Base-by-base conservation (phyloP, 1,140 invertebrate species). In the Thereuonema tuberculata region DNA sequence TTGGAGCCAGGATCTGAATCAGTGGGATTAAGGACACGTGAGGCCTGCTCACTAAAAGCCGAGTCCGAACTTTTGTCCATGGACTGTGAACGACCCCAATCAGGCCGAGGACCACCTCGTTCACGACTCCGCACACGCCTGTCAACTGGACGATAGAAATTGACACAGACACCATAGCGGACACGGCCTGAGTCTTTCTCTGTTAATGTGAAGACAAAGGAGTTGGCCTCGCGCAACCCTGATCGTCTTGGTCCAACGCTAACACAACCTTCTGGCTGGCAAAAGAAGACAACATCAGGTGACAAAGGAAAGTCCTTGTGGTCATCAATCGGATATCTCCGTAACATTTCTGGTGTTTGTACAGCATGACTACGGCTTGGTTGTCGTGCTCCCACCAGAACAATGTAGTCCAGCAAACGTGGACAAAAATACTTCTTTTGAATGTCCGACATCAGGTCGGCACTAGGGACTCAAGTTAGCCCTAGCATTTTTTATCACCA, bases 201-300 rank as follows among this genome's bases (percentile, higher is more conserved):
- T 20, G 96, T 99, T 56, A 99, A 80, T 2, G 93, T 94, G 71
- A 99, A 99, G 5, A 98, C 93, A 76, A 99, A 99, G 23, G 93
- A 96, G 31, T 88, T 90, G 26, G 90, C 86, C 72, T 98, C 93
- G 57, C 92, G 77, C 24, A 87, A 74, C 49, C 86, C 86, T 49
- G 85, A 87, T 63, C 88, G 81, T 69, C 88, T 84, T 1, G 88
- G 89, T 25, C 90, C 92, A 49, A 92, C 85, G 64, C 84, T 93
- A 59, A 89, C 70, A 70, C 95, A 98, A 53, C 96, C 96, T 77
- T 99, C 97, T 0, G 97, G 97, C 75, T 99, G 97, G 72, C 97
- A 99, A 76, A 99, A 99, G 71, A 95, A 97, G 5, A 98, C 93
- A 81, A 99, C 95, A 75, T 99, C 96, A 67, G 93, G 76, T 1